A percentile compares a stretch with the other conserved stretches of the same genome.
Evolutionary conservation across 2,113 vertebrate species (phyloP).

Genomic region (Gulo gulo): DNA sequence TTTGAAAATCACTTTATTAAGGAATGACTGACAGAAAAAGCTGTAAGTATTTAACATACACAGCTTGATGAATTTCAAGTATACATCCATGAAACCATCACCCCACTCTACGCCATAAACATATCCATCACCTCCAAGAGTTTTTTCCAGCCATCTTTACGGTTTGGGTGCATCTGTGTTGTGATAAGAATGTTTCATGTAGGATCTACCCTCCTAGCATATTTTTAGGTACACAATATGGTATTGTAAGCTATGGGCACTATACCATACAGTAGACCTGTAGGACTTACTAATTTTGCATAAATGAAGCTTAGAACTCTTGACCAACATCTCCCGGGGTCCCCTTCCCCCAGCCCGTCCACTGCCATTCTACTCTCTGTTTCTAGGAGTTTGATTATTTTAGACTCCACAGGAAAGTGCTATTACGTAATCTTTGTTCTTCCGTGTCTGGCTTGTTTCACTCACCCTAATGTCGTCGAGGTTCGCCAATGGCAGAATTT

Average conservation of each 20-base stretch:
- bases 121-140: neutral
- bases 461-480: neutral
- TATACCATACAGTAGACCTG: neutral
- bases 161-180: neutral
- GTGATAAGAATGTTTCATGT: neutral
- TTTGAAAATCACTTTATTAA: neutral
- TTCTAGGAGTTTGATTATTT: neutral
- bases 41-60: fast-evolving
- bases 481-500: neutral
- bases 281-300: neutral
- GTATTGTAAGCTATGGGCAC: neutral
- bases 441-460: neutral
- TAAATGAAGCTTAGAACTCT: neutral
- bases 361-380: neutral
- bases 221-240: neutral
- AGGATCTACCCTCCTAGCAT: neutral
- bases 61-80: neutral
- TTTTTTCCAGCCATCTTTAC: neutral
- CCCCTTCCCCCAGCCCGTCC: neutral
- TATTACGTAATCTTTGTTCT: neutral
- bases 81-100: neutral
- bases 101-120: neutral
- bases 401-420: neutral
- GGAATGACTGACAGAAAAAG: neutral
- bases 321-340: neutral